A percentile compares a stretch with the other conserved stretches of the same genome.
Conservation (phyloP, 2,113 vertebrate species). For the Oncorhynchus tshawytscha region DNA sequence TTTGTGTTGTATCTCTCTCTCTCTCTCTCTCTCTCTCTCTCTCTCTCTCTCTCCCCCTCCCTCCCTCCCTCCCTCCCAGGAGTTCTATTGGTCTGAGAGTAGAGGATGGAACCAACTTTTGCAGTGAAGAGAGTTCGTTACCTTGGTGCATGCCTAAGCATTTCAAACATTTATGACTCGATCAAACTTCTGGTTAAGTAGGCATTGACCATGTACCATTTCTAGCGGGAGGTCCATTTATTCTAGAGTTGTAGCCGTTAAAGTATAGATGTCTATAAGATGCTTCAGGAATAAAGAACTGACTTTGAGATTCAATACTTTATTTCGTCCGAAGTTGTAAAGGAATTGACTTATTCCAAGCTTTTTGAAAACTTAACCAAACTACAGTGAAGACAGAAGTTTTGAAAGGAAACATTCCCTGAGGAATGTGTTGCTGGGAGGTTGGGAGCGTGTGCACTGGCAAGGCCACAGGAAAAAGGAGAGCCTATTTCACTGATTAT, state of each 20-base stretch:
- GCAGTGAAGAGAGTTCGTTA: background rate
- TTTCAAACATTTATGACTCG: slow-evolving; percentile 3
- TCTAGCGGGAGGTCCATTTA: background rate
- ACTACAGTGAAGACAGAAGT: too few species aligned
- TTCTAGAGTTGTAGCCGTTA: background rate
- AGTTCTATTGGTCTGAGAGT: background rate
- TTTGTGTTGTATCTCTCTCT: background rate
- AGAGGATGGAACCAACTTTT: background rate
- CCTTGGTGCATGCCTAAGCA: background rate
- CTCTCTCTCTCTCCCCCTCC: background rate
- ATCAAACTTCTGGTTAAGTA: background rate
- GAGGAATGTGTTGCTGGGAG: background rate
- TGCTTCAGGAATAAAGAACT: background rate
- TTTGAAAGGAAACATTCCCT: background rate
- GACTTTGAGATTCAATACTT: background rate
- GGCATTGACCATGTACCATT: background rate
- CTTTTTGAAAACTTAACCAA: too few species aligned
- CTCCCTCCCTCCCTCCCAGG: background rate
- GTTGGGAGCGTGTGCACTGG: background rate
- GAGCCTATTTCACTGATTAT: background rate
- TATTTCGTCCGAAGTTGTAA: too few species aligned
- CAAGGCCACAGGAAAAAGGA: background rate
- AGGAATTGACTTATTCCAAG: too few species aligned
- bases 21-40: background rate
- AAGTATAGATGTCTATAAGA: background rate